These are phyloP conservation scores for Labia minor DNA, from an alignment of 2,888 invertebrate species.

Conservation along the genomic window DNA sequence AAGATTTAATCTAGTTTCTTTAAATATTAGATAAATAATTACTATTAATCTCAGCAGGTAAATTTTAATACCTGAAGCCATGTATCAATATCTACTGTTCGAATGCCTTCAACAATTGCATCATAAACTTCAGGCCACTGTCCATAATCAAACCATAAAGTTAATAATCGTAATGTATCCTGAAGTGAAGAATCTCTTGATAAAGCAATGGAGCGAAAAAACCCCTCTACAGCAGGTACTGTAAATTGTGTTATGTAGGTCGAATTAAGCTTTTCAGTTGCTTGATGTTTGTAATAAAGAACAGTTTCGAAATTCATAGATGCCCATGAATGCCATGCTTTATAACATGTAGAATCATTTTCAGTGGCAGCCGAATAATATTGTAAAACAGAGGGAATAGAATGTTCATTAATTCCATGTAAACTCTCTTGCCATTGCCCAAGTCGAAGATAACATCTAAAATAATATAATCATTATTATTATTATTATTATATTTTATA, in stretches of 20 bases:
- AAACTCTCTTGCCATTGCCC: conserved; percentile 91
- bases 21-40: too few relatives aligned
- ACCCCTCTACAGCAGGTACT: conserved; percentile 89
- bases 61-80: conserved; percentile 71
- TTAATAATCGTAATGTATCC: conserved; percentile 88
- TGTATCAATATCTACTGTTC: conserved; percentile 90
- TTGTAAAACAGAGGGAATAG: conserved; percentile 61
- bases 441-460: conserved; percentile 82
- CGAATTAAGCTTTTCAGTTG: not conserved
- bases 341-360: conserved; percentile 81
- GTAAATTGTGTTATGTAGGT: conserved; percentile 64
- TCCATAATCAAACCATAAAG: conserved; percentile 97
- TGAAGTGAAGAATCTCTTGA: conserved; percentile 89
- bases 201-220: conserved; percentile 87
- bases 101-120: conserved; percentile 82
- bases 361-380: conserved; percentile 76
- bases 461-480: conserved; percentile 45
- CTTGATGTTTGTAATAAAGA: conserved; percentile 47
- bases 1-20: conserved; percentile 5
- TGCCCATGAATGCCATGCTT: conserved; percentile 98
- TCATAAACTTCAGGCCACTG: conserved; percentile 89
- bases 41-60: not conserved
- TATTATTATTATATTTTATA: too few relatives aligned
- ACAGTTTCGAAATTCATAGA: conserved; percentile 97
- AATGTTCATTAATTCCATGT: conserved; percentile 65